Evolutionary conservation across 2,797 vertebrate genomes (phyloP).

Genomic region (Tarsius wallacei): DNA sequence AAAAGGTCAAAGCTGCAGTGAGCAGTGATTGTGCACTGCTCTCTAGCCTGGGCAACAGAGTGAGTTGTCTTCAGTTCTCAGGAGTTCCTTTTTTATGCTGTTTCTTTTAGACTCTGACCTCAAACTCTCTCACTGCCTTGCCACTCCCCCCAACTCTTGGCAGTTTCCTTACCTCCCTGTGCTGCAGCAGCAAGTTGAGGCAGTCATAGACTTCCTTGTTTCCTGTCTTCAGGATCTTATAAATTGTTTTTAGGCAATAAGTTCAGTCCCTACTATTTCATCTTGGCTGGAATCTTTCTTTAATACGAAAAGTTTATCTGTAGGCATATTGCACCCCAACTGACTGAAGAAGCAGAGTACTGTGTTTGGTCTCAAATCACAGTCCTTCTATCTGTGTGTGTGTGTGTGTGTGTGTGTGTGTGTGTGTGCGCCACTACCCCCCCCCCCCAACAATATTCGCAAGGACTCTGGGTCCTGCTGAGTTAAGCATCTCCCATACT

Average conservation of each 20-base stretch:
- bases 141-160: too few species aligned
- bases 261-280: too few species aligned
- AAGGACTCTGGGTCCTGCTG: too few species aligned
- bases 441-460: accelerated
- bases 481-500: background rate
- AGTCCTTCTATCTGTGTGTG: accelerated
- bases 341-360: background rate
- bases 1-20: too few species aligned
- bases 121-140: background rate
- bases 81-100: background rate
- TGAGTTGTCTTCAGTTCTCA: background rate
- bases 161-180: too few species aligned
- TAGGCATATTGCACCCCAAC: accelerated
- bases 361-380: accelerated
- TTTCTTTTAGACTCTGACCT: background rate
- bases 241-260: background rate
- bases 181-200: background rate
- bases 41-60: too few species aligned
- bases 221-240: background rate
- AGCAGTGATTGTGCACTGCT: too few species aligned
- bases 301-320: background rate
- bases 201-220: accelerated
- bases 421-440: accelerated
- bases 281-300: background rate
- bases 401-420: accelerated